Evolutionary conservation across 1,140 invertebrate species (phyloP), one percentile per base, ranked within the genome.

Genomic region (Nymphalis io): DNA sequence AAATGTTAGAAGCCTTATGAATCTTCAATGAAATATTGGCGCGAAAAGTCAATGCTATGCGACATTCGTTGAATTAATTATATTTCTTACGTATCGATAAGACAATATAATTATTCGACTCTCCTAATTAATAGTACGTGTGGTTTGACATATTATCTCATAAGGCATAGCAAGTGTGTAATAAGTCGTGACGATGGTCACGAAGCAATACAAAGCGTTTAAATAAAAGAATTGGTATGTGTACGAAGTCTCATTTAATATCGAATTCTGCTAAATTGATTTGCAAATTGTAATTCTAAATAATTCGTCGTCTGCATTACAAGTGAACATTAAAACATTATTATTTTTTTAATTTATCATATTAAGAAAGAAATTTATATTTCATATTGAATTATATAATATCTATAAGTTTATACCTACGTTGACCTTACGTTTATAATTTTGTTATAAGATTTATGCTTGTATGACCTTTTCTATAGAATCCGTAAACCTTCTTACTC

Each of bases 221-320:
- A 60, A 55, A 61, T 61, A 53, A 68, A 73, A 51, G 18, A 68
- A 68, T 68, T 60, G 42, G 61, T 68, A 62, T 67, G 59, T 61
- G 53, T 63, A 40, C 60, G 39, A 59, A 48, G 68, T 63, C 27
- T 53, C 21, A 64, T 62, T 62, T 64, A 64, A 64, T 44, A 72
- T 72, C 55, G 70, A 63, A 59, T 68, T 72, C 70, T 68, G 15
- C 70, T 68, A 63, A 72, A 72, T 60, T 57, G 58, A 68, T 72
- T 72, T 68, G 70, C 70, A 68, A 68, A 38, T 72, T 67, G 27
- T 57, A 51, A 62, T 72, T 72, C 44, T 48, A 15, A 55, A 46
- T 51, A 48, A 51, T 23, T 33, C 13, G 21, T 16, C 23, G 46
- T 60, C 15, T 23, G 59, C 40, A 60, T 40, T 39, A 40, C 18